Percentiles rank a stretch among this genome's conserved stretches.
Evolutionary conservation across 2,113 vertebrate genomes (phyloP).

Genomic region (Calypte anna): DNA sequence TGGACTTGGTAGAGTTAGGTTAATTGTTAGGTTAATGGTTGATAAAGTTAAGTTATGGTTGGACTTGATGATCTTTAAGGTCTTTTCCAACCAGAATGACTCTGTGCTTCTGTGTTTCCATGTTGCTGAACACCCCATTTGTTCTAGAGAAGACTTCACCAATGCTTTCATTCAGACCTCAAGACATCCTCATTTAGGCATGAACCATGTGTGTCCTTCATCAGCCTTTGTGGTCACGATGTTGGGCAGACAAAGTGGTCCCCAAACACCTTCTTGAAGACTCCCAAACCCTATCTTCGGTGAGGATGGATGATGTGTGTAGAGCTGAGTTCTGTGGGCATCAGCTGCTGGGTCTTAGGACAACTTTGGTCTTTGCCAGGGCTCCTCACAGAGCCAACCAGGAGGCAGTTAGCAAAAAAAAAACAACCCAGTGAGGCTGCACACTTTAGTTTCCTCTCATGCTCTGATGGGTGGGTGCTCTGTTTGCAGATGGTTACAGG

Average conservation of each 20-base stretch:
- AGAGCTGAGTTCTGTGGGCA: not conserved
- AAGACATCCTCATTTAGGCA: not conserved
- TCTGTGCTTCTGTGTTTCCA: not conserved
- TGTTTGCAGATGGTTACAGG: not conserved
- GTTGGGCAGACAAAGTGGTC: not conserved
- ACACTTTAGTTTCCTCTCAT: rapidly evolving
- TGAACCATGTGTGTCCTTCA: not conserved
- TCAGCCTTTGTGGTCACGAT: not conserved
- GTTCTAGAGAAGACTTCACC: not conserved
- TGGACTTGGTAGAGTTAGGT: no score
- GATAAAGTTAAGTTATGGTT: no score
- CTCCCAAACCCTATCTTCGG: not conserved
- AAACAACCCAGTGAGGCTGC: not conserved
- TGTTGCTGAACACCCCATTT: not conserved
- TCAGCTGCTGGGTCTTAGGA: not conserved
- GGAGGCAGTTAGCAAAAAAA: not conserved
- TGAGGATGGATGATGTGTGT: not conserved
- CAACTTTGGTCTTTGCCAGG: not conserved
- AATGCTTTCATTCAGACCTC: not conserved
- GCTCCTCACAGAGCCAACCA: not conserved
- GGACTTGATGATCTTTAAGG: no score
- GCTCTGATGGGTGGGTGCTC: not conserved
- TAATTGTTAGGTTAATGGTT: no score
- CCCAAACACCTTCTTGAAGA: not conserved
- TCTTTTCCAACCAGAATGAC: no score